Conservation (phyloP, 2,888 invertebrate genomes). For the Macrosoma leucophasiata region DNA sequence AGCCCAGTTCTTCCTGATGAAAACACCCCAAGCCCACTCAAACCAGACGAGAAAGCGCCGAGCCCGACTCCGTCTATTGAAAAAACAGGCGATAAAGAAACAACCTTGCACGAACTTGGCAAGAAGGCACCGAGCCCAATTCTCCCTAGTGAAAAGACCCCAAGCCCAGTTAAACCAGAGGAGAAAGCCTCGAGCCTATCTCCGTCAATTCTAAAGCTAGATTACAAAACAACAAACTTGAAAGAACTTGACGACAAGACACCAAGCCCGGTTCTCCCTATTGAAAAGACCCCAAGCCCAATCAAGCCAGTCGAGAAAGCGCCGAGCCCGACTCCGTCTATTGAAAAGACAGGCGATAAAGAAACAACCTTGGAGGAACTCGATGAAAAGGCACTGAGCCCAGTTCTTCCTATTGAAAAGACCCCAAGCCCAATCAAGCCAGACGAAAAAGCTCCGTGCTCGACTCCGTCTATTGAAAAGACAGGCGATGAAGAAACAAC, state of each 20-base stretch:
- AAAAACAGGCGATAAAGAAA: neutral
- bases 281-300: too few relatives aligned
- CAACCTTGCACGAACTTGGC: conserved; percentile 2
- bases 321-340: conserved; percentile 5
- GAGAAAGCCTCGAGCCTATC: neutral
- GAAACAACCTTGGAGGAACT: too few relatives aligned
- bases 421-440: conserved; percentile 9
- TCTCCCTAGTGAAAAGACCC: too few relatives aligned
- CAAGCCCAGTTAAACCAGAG: conserved; percentile 6
- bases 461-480: conserved; percentile 9
- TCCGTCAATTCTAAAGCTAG: too few relatives aligned
- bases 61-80: conserved; percentile 2
- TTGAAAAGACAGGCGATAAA: too few relatives aligned
- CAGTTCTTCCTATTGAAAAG: too few relatives aligned
- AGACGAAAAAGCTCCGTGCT: neutral
- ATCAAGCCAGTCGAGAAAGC: conserved; percentile 8
- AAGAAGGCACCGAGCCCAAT: conserved; percentile 17
- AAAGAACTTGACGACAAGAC: too few relatives aligned
- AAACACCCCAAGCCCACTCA: too few relatives aligned
- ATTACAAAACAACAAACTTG: too few relatives aligned
- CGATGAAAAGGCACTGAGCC: conserved; percentile 8
- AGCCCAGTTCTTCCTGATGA: too few relatives aligned
- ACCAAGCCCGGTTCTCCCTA: too few relatives aligned
- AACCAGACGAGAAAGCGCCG: conserved; percentile 1
- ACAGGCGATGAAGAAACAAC: conserved; percentile 7